Evolutionary conservation across 2,113 vertebrate genomes (phyloP).

Genomic region (Fregetta grallaria): DNA sequence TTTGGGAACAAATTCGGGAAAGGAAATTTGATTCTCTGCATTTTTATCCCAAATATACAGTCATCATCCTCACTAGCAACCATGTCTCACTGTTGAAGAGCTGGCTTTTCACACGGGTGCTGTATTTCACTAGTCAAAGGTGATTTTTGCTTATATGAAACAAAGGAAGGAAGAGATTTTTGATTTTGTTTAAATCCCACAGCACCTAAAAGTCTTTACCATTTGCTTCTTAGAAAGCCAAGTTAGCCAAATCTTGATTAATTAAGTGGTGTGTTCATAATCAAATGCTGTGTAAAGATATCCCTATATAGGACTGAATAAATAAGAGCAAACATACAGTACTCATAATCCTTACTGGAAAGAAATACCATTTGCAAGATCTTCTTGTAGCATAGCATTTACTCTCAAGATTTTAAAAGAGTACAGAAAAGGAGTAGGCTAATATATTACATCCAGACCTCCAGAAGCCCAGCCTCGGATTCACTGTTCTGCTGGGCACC

Average conservation of each 20-base stretch:
- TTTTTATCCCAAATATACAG: not conserved
- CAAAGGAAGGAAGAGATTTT: not conserved
- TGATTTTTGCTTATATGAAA: not conserved
- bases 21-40: not conserved
- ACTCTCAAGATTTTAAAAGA: not conserved
- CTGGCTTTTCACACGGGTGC: not conserved
- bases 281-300: not conserved
- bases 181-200: not conserved
- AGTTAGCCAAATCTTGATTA: not conserved
- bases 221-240: not conserved
- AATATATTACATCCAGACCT: not conserved
- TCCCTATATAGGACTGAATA: not conserved
- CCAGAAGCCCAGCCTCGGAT: not conserved
- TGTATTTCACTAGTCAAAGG: not conserved
- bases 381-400: not conserved
- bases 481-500: not conserved
- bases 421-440: not conserved
- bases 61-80: not conserved
- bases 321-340: not conserved
- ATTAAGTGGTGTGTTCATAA: not conserved
- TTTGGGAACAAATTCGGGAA: not conserved
- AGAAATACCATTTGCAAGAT: not conserved
- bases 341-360: not conserved
- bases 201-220: not conserved
- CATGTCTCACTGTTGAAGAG: not conserved